phyloP scores from a whole-genome alignment of 2,113 vertebrate genomes.

The Suricata suricatta region DNA sequence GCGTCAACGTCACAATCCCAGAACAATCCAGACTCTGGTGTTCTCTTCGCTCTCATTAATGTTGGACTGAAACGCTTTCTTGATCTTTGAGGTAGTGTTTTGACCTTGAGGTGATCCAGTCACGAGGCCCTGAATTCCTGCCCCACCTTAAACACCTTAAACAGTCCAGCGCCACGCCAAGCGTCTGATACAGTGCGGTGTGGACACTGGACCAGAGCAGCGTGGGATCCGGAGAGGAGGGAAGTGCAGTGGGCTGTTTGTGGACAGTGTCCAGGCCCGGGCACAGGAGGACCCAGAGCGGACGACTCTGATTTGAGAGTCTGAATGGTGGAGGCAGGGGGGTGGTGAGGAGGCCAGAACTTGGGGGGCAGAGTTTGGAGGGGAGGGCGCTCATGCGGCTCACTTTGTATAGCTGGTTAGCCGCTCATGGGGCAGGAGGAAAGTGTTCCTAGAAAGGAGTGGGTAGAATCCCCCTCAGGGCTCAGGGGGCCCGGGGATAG shows the following conservation, averaged over 20 bases:
- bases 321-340: not conserved
- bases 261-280: not conserved
- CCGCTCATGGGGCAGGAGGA: not conserved
- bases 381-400: not conserved
- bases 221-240: not conserved
- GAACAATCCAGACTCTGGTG: not conserved
- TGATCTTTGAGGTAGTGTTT: not conserved
- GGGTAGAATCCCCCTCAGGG: too few species aligned
- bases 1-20: not conserved
- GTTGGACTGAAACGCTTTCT: too few species aligned
- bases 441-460: not conserved
- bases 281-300: too few species aligned
- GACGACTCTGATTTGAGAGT: not conserved
- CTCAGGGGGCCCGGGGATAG: fast-evolving
- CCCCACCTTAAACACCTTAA: too few species aligned
- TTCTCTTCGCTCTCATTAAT: not conserved
- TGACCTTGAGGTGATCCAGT: too few species aligned
- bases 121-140: not conserved
- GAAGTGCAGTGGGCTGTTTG: too few species aligned
- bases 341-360: not conserved
- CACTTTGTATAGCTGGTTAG: too few species aligned
- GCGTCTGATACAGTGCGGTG: not conserved
- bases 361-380: not conserved
- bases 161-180: not conserved
- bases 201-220: fast-evolving